Evolutionary conservation across 2,113 vertebrate species (phyloP).

Genomic region (Ivindomyrus marchei): DNA sequence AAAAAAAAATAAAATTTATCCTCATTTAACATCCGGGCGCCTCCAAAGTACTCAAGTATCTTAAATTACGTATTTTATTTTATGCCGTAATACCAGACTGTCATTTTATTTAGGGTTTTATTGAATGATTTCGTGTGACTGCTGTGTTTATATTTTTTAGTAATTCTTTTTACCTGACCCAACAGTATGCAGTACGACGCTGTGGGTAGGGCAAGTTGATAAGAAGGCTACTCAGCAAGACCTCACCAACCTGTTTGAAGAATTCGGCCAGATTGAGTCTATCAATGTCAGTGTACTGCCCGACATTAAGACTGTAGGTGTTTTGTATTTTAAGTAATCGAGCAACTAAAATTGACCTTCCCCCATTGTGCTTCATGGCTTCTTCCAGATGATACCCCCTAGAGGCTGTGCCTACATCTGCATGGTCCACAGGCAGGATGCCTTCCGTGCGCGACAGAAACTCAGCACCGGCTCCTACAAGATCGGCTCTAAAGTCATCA

Average conservation of each 20-base stretch:
- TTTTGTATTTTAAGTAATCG: neutral
- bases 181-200: constrained; percentile 92
- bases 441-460: constrained; percentile 88
- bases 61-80: neutral
- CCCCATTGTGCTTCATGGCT: neutral
- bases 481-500: constrained; percentile 97
- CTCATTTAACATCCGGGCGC: neutral
- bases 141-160: neutral
- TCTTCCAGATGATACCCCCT: constrained; percentile 89
- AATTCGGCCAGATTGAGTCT: constrained; percentile 98
- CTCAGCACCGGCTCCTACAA: constrained; percentile 93
- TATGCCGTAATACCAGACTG: neutral
- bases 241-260: constrained; percentile 96
- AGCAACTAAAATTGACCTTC: neutral
- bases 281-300: constrained; percentile 79
- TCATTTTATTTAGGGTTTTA: neutral
- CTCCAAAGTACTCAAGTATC: neutral
- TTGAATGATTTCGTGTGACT: neutral
- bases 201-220: constrained; percentile 98
- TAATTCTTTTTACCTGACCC: neutral
- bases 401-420: constrained; percentile 97
- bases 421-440: constrained; percentile 96
- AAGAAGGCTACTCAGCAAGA: constrained; percentile 98
- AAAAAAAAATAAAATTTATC: neutral
- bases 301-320: neutral